Evolutionary conservation across 2,888 invertebrate species (phyloP).

Genomic region (Diaphora mendica): DNA sequence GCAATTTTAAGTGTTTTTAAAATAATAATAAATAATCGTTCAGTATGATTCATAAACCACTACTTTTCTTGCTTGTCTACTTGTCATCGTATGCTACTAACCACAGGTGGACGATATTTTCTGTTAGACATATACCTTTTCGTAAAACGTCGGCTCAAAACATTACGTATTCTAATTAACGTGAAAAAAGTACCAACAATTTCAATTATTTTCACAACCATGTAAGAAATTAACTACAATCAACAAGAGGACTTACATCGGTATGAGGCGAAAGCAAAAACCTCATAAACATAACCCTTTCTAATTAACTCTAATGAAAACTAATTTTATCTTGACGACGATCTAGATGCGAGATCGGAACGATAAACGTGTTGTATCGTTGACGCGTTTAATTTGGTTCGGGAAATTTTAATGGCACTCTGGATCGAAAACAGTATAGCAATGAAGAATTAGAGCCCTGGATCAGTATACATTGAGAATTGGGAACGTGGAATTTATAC

Average conservation of each 20-base stretch:
- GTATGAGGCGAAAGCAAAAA: slow-evolving; percentile 8
- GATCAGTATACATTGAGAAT: slow-evolving; percentile 1
- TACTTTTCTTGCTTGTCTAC: too few relatives aligned
- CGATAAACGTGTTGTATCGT: slow-evolving; percentile 43
- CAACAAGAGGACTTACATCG: not conserved
- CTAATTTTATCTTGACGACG: slow-evolving; percentile 52
- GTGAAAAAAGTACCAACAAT: not conserved
- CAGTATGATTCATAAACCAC: too few relatives aligned
- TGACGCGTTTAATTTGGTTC: slow-evolving; percentile 39
- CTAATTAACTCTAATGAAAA: slow-evolving; percentile 54
- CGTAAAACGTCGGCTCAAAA: not conserved
- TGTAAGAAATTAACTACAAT: not conserved
- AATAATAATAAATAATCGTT: too few relatives aligned
- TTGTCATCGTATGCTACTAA: not conserved
- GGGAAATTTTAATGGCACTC: slow-evolving; percentile 14
- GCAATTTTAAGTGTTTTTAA: too few relatives aligned
- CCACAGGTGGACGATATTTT: not conserved
- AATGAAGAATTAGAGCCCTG: slow-evolving; percentile 4
- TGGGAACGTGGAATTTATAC: slow-evolving; percentile 9
- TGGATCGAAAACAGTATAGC: slow-evolving; percentile 14
- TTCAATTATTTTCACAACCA: not conserved
- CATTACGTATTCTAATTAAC: not conserved
- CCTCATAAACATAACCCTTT: slow-evolving; percentile 44
- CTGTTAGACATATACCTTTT: not conserved
- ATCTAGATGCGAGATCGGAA: slow-evolving; percentile 37